Conservation (phyloP, 2,797 vertebrate genomes). For the Micrastur ruficollis region DNA sequence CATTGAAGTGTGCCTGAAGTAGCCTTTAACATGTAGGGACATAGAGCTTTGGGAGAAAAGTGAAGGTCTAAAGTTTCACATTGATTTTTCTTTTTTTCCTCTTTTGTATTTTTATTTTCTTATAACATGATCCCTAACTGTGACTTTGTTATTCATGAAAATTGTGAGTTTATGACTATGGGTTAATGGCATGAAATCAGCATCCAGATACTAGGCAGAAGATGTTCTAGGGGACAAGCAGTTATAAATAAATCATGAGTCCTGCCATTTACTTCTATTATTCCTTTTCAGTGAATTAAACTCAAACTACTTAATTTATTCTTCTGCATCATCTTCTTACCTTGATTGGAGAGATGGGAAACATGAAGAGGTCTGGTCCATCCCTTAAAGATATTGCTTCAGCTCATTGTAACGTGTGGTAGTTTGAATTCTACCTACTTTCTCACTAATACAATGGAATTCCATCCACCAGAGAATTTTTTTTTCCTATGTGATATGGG, state of each 20-base stretch:
- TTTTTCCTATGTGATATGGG: not conserved
- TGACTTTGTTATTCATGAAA: not conserved
- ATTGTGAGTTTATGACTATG: not conserved
- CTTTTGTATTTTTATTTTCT: not conserved
- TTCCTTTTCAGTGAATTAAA: not conserved
- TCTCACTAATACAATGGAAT: not conserved
- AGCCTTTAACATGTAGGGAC: not conserved
- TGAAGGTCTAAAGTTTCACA: not conserved
- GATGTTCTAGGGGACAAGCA: not conserved
- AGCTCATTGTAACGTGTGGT: not conserved
- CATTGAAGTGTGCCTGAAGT: not conserved
- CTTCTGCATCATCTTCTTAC: not conserved
- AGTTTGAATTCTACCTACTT: not conserved
- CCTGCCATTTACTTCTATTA: not conserved
- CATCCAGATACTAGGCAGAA: not conserved
- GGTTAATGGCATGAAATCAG: not conserved
- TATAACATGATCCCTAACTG: not conserved
- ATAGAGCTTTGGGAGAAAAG: not conserved
- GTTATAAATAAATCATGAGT: not conserved
- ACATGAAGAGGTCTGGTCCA: not conserved
- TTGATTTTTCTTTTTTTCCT: not conserved
- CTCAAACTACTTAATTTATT: not conserved
- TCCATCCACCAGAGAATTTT: not conserved
- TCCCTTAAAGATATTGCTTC: not conserved
- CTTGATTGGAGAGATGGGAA: not conserved